Conservation (phyloP, 92 coral and sea anemone genomes). For the Montipora capitata region DNA sequence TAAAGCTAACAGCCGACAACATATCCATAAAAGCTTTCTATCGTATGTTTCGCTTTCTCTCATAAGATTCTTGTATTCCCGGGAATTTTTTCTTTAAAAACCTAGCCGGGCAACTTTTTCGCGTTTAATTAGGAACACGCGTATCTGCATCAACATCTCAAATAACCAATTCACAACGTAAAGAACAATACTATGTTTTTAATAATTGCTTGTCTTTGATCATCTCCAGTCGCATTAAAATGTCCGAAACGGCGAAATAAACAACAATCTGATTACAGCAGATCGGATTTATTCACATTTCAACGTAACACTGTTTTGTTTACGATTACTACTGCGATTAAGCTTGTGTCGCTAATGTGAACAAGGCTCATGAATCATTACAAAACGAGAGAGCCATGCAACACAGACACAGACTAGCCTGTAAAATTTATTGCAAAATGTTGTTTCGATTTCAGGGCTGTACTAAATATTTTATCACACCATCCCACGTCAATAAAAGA, state of each 20-base stretch:
- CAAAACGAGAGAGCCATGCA: not conserved
- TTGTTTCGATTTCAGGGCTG: not conserved
- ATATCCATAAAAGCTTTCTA: not conserved
- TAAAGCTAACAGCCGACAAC: conserved; percentile 13
- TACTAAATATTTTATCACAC: too few species aligned
- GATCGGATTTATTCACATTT: conserved; percentile 7
- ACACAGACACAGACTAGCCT: conserved; percentile 12
- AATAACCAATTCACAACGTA: not conserved
- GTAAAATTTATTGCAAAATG: not conserved
- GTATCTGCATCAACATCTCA: not conserved
- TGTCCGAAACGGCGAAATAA: conserved; percentile 1
- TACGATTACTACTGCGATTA: conserved; percentile 12
- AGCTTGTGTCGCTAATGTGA: not conserved
- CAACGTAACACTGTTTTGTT: not conserved
- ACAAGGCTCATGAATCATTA: conserved; percentile 4
- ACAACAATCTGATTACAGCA: conserved; percentile 18
- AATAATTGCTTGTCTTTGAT: conserved; percentile 1
- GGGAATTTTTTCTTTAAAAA: not conserved
- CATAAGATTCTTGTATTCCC: not conserved
- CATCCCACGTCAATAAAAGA: not conserved
- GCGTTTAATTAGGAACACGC: not conserved
- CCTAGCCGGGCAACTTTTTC: not conserved
- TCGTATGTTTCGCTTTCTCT: not conserved
- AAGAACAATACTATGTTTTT: not conserved
- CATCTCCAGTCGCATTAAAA: not conserved